Percentiles rank a stretch among this genome's conserved stretches.
Evolutionary conservation across 2,797 vertebrate genomes (phyloP).

Genomic region (Podarcis lilfordi): DNA sequence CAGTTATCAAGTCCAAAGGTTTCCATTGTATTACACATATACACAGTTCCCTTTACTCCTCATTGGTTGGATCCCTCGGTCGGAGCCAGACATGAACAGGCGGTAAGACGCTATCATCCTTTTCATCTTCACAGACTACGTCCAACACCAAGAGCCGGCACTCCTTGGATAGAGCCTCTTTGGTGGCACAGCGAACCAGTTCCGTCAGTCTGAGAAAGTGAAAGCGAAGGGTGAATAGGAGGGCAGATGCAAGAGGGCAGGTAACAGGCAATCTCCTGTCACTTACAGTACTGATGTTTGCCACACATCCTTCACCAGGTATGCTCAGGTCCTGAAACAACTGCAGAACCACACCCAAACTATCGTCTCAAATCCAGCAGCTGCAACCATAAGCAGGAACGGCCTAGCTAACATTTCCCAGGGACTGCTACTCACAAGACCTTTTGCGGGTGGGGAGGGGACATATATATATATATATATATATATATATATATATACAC

Average conservation of each 20-base stretch:
- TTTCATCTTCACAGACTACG: conserved; percentile 71
- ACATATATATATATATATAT: no score
- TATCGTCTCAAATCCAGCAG: background rate
- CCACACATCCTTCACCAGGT: background rate
- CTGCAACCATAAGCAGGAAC: background rate
- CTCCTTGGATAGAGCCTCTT: conserved; percentile 55
- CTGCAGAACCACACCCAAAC: background rate
- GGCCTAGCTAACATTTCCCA: background rate
- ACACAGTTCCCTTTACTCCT: background rate
- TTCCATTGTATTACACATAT: no score
- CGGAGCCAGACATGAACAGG: conserved; percentile 65
- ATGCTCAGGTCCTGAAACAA: background rate
- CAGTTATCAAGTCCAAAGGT: no score
- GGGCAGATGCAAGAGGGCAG: background rate
- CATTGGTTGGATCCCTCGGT: background rate
- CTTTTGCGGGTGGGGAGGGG: background rate
- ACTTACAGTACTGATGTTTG: background rate
- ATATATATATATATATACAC: no score
- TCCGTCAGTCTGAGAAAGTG: conserved; percentile 81
- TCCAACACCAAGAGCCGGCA: conserved; percentile 79
- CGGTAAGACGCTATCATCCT: conserved; percentile 64
- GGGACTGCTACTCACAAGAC: background rate
- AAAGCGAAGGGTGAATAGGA: background rate
- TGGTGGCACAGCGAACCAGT: conserved; percentile 70
- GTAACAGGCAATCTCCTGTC: background rate